A percentile compares a stretch with the other conserved stretches of the same genome.
Conservation (phyloP, 2,888 invertebrate species). For the Ectemnius cavifrons region DNA sequence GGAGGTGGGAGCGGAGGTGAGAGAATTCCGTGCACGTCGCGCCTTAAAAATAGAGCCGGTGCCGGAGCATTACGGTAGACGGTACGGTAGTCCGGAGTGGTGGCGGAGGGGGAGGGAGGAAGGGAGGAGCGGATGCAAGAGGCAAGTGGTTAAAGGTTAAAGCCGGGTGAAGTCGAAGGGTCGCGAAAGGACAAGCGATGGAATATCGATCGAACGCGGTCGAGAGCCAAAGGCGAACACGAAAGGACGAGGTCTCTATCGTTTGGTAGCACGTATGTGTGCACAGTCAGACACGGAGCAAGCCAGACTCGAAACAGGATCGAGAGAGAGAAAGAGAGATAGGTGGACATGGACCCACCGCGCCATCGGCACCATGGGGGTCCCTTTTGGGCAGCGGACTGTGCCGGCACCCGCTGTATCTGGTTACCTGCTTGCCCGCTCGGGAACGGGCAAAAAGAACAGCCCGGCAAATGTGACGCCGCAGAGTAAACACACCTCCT, state of each 20-base stretch:
- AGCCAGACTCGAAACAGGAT: neutral
- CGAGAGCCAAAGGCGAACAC: constrained; percentile 34
- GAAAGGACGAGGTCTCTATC: constrained; percentile 52
- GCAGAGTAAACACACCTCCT: constrained; percentile 52
- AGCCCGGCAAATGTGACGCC: constrained; percentile 45
- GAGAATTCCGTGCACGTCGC: constrained; percentile 2
- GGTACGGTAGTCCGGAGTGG: neutral
- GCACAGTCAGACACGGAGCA: constrained; percentile 17
- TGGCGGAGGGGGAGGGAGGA: too few relatives aligned
- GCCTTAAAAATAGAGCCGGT: constrained; percentile 6
- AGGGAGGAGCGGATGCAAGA: neutral
- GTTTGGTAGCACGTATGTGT: constrained; percentile 35
- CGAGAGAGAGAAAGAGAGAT: neutral
- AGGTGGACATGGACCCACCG: constrained; percentile 42
- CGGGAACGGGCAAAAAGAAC: constrained; percentile 33
- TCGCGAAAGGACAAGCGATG: constrained; percentile 7
- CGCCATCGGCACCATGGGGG: constrained; percentile 60
- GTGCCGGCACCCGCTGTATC: constrained; percentile 58
- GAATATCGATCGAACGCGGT: constrained; percentile 51
- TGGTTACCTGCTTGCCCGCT: constrained; percentile 57
- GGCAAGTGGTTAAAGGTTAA: constrained; percentile 6
- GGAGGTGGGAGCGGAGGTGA: neutral
- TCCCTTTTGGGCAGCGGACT: constrained; percentile 57
- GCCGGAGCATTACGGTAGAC: neutral
- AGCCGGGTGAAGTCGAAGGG: constrained; percentile 7